Percentiles rank a stretch among this genome's conserved stretches.
phyloP scores from a whole-genome alignment of 2,113 vertebrate genomes.

The Heterocephalus glaber region DNA sequence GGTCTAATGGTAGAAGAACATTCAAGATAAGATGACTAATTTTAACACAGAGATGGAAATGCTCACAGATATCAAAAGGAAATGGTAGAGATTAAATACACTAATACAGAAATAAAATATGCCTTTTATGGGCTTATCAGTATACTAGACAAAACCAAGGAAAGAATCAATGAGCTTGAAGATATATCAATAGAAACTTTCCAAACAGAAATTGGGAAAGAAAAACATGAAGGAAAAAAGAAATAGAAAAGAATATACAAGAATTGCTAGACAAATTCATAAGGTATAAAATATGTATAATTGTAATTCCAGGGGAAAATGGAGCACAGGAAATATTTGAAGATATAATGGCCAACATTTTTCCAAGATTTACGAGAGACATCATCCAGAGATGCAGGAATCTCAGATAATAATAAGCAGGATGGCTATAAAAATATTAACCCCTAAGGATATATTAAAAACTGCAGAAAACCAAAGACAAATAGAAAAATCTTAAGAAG shows the following conservation, averaged over 20 bases:
- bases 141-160: background rate
- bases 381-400: background rate
- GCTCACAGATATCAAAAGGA: constrained; percentile 9
- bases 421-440: background rate
- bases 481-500: background rate
- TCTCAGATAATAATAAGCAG: background rate
- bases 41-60: background rate
- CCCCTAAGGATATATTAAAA: background rate
- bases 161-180: constrained; percentile 21
- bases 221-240: background rate
- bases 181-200: background rate
- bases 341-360: background rate
- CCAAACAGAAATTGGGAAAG: background rate
- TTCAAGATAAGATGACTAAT: background rate
- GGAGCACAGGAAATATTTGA: constrained; percentile 15
- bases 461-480: background rate
- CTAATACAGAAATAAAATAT: background rate
- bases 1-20: background rate
- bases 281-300: background rate
- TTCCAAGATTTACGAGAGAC: background rate
- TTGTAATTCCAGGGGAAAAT: background rate
- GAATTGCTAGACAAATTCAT: background rate
- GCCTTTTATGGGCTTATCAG: background rate
- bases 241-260: background rate
- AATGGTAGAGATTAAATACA: constrained; percentile 16